Evolutionary conservation across 2,888 invertebrate species (phyloP).

Genomic region (Nycteola revayana): DNA sequence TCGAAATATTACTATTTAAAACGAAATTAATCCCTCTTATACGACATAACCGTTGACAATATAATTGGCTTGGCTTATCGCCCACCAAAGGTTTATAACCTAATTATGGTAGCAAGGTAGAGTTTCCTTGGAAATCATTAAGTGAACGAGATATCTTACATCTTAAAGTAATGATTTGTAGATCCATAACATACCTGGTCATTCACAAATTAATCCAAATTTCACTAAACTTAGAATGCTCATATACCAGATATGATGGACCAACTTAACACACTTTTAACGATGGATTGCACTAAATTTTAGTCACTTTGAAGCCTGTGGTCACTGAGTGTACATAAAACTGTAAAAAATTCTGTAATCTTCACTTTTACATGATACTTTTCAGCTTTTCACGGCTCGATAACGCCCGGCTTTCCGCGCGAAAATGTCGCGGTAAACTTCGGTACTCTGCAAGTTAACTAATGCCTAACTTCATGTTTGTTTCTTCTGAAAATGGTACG

Average conservation of each 20-base stretch:
- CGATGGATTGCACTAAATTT: conserved; percentile 39
- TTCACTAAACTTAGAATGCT: conserved; percentile 58
- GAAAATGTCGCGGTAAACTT: conserved; percentile 82
- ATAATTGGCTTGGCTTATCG: conserved; percentile 75
- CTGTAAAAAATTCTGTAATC: conserved; percentile 41
- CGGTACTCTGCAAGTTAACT: conserved; percentile 52
- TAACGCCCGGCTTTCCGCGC: conserved; percentile 83
- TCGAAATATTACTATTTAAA: conserved; percentile 37
- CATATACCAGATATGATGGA: conserved; percentile 49
- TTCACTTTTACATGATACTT: conserved; percentile 55
- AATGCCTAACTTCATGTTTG: conserved; percentile 73
- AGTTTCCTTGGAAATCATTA: conserved; percentile 24
- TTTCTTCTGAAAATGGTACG: conserved; percentile 73
- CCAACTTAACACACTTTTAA: conserved; percentile 43
- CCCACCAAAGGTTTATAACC: conserved; percentile 75
- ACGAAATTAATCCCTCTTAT: conserved; percentile 37
- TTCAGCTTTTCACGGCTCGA: conserved; percentile 78
- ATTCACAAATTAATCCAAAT: conserved; percentile 73
- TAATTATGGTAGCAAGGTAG: conserved; percentile 55
- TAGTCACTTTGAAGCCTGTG: conserved; percentile 38
- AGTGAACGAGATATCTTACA: conserved; percentile 30
- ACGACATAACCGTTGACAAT: conserved; percentile 52
- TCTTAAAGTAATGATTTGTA: conserved; percentile 36
- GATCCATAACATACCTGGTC: conserved; percentile 67
- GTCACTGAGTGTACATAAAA: conserved; percentile 46